Evolutionary conservation across 30 jellyfish, hydroid and myxozoan genomes (phyloP).

Genomic region (Calvadosia cruxmelitensis): DNA sequence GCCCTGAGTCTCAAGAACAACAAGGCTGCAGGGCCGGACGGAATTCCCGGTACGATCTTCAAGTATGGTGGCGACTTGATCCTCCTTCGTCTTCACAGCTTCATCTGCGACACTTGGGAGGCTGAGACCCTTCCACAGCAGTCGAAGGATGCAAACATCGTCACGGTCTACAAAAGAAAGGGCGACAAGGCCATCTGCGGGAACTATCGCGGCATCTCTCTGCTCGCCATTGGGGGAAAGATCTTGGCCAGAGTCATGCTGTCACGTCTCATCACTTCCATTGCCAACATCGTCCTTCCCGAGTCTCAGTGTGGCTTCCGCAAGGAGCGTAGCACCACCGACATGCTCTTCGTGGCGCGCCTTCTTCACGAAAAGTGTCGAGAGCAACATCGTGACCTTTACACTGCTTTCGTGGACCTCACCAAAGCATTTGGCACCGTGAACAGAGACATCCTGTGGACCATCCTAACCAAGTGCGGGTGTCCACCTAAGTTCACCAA

Average conservation of each 20-base stretch:
- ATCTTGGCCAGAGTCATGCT: constrained; percentile 17
- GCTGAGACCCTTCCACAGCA: constrained; percentile 15
- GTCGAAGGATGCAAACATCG: constrained; percentile 17
- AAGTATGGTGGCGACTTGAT: constrained; percentile 3
- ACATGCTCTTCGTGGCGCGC: constrained; percentile 29
- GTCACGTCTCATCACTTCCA: constrained; percentile 1
- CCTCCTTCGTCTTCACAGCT: neutral
- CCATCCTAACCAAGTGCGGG: too few relatives aligned
- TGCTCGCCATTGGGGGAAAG: constrained; percentile 22
- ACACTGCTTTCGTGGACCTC: constrained; percentile 19
- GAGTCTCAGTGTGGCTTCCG: constrained; percentile 33
- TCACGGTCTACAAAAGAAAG: constrained; percentile 9
- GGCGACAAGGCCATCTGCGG: constrained; percentile 9
- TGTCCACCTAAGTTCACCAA: too few relatives aligned
- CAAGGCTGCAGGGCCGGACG: constrained; percentile 28
- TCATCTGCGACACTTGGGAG: neutral
- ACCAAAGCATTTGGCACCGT: constrained; percentile 23
- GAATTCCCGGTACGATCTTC: constrained; percentile 22
- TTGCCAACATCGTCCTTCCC: constrained; percentile 21
- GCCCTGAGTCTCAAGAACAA: neutral
- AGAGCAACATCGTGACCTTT: constrained; percentile 20
- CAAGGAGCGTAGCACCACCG: constrained; percentile 17
- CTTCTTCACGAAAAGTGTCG: constrained; percentile 36
- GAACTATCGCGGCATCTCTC: constrained; percentile 30
- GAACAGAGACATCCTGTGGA: too few relatives aligned